Conservation (phyloP, 1,140 invertebrate genomes). For the Myzus persicae region DNA sequence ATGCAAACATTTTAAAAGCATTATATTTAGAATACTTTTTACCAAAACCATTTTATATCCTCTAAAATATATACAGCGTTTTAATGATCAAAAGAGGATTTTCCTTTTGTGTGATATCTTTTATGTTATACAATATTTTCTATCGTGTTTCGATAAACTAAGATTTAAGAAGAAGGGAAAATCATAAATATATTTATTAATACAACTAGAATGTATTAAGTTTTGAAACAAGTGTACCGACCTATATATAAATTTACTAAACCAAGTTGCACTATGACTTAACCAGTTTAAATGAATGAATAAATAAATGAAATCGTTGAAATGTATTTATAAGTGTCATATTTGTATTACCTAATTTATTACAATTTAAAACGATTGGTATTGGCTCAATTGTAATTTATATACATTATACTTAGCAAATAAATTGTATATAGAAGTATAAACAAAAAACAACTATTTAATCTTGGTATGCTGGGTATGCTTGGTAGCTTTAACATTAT, state of each 20-base stretch:
- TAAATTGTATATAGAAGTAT: neutral
- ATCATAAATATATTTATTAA: slow-evolving; percentile 17
- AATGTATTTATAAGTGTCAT: neutral
- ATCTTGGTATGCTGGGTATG: too few species aligned
- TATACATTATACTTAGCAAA: neutral
- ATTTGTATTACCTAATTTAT: neutral
- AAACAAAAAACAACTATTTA: neutral
- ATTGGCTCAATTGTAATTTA: neutral
- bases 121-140: neutral
- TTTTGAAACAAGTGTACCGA: neutral
- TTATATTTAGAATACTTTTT: slow-evolving; percentile 14
- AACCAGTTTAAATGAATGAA: neutral
- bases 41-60: slow-evolving; percentile 16
- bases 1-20: neutral
- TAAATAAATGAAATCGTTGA: neutral
- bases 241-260: neutral
- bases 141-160: neutral
- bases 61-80: neutral
- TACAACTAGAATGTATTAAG: neutral
- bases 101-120: neutral
- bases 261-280: neutral
- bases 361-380: neutral
- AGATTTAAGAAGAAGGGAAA: neutral
- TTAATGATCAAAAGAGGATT: slow-evolving; percentile 17
- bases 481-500: too few species aligned